Evolutionary conservation across 2,797 vertebrate species (phyloP).

Genomic region (Pseudochirops corinnae): DNA sequence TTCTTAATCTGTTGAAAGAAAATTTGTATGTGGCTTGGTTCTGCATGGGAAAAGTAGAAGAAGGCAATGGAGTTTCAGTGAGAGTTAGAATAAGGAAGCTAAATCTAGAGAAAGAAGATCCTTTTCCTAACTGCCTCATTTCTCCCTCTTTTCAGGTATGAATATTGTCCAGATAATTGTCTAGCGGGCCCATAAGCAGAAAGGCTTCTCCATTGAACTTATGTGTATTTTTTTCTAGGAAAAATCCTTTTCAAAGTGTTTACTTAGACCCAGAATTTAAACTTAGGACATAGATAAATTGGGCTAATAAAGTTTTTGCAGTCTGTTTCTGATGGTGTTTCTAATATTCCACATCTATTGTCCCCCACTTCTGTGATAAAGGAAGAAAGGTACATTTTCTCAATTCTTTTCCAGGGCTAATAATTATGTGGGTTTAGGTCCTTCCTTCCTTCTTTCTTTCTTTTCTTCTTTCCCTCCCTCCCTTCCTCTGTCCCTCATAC

Average conservation of each 20-base stretch:
- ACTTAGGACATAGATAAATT: neutral
- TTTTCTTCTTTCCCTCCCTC: too few relatives aligned
- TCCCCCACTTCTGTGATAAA: neutral
- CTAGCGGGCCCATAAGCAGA: neutral
- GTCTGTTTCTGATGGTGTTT: neutral
- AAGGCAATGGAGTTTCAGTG: neutral
- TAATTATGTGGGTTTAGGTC: neutral
- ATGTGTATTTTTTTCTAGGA: constrained; percentile 5
- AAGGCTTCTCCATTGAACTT: neutral
- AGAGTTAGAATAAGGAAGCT: neutral
- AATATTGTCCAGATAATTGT: neutral
- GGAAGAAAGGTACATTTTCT: neutral
- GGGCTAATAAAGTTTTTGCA: constrained; percentile 2
- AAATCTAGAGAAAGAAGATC: neutral
- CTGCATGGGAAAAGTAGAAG: neutral
- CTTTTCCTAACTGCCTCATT: neutral
- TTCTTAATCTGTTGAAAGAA: neutral
- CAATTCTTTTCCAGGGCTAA: neutral
- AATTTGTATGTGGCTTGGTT: neutral
- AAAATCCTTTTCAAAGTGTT: constrained; percentile 17
- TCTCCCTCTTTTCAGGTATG: neutral
- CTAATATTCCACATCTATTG: neutral
- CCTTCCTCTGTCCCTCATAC: too few relatives aligned
- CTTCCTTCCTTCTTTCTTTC: neutral
- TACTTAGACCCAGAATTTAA: neutral